Percentiles rank a stretch among this genome's conserved stretches.
These are phyloP conservation scores for Chaetura pelagica DNA, from an alignment of 2,113 vertebrate species.

Conservation along the genomic window DNA sequence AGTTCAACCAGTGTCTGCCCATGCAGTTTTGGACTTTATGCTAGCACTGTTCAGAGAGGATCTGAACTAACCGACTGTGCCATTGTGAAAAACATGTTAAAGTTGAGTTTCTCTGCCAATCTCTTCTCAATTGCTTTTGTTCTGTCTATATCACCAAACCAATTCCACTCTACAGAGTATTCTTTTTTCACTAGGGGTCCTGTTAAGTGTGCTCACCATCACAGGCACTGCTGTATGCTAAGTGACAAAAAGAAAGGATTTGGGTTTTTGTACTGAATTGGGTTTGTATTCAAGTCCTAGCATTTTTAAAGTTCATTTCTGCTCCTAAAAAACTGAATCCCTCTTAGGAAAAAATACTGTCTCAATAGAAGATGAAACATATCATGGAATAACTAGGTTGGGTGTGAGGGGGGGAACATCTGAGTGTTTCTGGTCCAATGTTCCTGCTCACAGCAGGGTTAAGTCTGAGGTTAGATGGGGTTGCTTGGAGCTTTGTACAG, in stretches of 20 bases:
- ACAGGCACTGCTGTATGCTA: background rate
- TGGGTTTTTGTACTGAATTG: background rate
- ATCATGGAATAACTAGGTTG: background rate
- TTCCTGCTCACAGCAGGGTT: background rate
- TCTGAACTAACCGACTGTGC: slow-evolving; percentile 33
- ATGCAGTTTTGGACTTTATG: slow-evolving; percentile 26
- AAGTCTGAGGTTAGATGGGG: background rate
- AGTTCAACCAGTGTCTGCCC: background rate
- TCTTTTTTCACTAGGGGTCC: background rate
- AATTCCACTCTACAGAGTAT: slow-evolving; percentile 5
- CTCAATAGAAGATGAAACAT: background rate
- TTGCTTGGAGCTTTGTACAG: background rate
- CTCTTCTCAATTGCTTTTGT: slow-evolving; percentile 16
- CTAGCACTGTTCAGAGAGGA: background rate
- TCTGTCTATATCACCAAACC: background rate
- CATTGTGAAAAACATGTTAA: background rate
- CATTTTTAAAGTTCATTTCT: background rate
- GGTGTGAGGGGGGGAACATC: background rate
- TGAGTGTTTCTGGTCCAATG: background rate
- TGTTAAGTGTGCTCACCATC: background rate
- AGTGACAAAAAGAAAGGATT: background rate
- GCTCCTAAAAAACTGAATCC: background rate
- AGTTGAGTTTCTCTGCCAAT: background rate
- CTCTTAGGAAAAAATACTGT: background rate
- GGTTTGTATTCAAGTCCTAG: background rate